These are phyloP conservation scores for Tychaedon coryphoeus DNA, from an alignment of 2,113 vertebrate genomes.

Conservation along the genomic window DNA sequence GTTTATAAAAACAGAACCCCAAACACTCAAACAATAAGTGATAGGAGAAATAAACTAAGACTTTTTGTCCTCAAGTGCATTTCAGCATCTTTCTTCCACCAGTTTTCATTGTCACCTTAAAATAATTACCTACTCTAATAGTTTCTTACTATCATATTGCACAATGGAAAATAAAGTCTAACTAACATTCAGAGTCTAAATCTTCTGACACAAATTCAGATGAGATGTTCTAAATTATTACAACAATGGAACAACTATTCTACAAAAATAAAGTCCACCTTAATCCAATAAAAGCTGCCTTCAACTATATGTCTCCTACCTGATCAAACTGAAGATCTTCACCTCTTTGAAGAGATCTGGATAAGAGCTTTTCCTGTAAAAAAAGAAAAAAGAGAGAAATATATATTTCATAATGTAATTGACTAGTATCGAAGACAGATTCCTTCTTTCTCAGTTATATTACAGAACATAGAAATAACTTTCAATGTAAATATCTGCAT, in stretches of 20 bases:
- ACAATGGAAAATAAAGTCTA: background rate
- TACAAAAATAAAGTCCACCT: background rate
- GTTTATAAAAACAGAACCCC: background rate
- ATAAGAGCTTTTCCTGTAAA: slow-evolving; percentile 91
- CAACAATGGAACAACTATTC: background rate
- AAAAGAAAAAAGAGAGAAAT: background rate
- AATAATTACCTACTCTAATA: background rate
- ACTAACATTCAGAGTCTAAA: background rate
- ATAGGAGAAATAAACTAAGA: background rate
- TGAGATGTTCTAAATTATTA: background rate
- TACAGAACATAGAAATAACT: background rate
- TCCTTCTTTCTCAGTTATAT: background rate
- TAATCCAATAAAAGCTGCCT: background rate
- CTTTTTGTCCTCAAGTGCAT: background rate
- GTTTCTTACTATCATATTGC: background rate
- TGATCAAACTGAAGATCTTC: slow-evolving; percentile 99
- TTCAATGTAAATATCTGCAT: background rate
- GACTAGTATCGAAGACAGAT: background rate
- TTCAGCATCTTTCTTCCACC: background rate
- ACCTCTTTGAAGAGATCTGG: slow-evolving; percentile 96
- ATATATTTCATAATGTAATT: background rate
- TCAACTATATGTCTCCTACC: slow-evolving; percentile 72
- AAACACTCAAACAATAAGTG: background rate
- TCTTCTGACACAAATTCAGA: background rate
- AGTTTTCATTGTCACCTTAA: background rate